Conservation (phyloP, 2,797 vertebrate genomes). For the Darevskia mixta region DNA sequence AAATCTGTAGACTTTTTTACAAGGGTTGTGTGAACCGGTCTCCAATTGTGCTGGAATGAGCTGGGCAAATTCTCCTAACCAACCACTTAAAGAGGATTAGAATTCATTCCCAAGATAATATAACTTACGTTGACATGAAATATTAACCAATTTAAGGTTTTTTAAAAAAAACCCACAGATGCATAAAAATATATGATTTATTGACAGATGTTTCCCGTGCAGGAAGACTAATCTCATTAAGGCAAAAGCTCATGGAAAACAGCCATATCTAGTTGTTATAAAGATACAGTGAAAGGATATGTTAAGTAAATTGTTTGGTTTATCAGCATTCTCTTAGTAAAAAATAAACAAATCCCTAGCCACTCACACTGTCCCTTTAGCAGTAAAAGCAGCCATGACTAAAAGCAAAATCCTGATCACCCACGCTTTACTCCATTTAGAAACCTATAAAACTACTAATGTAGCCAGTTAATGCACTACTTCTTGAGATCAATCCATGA, state of each 20-base stretch:
- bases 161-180: not conserved
- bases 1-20: not conserved
- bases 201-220: constrained; percentile 18
- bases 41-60: not conserved
- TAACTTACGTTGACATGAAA: not conserved
- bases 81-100: not conserved
- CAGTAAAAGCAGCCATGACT: constrained; percentile 48
- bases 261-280: not conserved
- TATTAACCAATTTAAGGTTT: not conserved
- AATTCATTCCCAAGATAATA: not conserved
- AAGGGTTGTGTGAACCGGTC: not conserved
- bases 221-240: constrained; percentile 45
- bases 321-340: constrained; percentile 34
- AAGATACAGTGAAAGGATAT: constrained; percentile 35
- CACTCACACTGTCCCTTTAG: not conserved
- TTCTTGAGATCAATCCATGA: not conserved
- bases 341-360: not conserved
- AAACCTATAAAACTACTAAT: constrained; percentile 5
- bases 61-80: not conserved
- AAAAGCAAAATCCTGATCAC: constrained; percentile 37
- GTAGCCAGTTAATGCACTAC: not conserved
- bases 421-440: not conserved
- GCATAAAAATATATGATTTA: not conserved
- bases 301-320: constrained; percentile 34
- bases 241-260: not conserved